These are phyloP conservation scores for Holocentrus rufus DNA, from an alignment of 2,797 vertebrate genomes.

Conservation along the genomic window DNA sequence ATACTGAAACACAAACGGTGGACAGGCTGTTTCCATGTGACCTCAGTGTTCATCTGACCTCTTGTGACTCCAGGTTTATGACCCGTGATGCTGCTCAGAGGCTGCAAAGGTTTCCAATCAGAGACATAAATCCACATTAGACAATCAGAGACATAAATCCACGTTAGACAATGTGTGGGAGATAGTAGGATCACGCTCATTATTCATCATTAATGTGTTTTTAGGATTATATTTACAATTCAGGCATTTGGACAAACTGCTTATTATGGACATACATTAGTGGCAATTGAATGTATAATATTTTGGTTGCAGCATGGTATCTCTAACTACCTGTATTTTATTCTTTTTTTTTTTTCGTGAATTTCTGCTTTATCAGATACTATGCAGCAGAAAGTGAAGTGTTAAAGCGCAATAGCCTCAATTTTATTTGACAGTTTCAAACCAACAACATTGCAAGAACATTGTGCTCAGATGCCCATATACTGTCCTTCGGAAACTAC, in stretches of 20 bases:
- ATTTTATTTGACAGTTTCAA: too few relatives aligned
- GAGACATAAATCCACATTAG: constrained; percentile 92
- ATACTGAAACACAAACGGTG: constrained; percentile 10
- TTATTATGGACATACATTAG: constrained; percentile 25
- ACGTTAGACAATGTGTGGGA: constrained; percentile 88
- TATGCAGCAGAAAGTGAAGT: too few relatives aligned
- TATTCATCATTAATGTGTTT: constrained; percentile 55
- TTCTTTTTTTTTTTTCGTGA: too few relatives aligned
- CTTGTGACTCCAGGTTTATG: constrained; percentile 89
- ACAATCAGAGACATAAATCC: constrained; percentile 87
- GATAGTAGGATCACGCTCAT: constrained; percentile 85
- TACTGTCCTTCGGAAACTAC: not conserved
- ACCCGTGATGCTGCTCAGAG: constrained; percentile 85
- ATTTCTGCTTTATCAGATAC: too few relatives aligned
- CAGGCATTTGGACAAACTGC: constrained; percentile 35
- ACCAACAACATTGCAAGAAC: too few relatives aligned
- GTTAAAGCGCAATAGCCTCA: too few relatives aligned
- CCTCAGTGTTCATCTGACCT: constrained; percentile 78
- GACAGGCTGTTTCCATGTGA: constrained; percentile 37
- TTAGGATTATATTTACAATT: constrained; percentile 32
- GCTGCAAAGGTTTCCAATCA: constrained; percentile 85
- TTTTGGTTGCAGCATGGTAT: not conserved
- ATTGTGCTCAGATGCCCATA: not conserved
- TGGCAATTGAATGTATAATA: too few relatives aligned
- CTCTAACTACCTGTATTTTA: not conserved